A percentile compares a stretch with the other conserved stretches of the same genome.
phyloP scores from a whole-genome alignment of 2,113 vertebrate genomes.

The Ageneiosus marmoratus region DNA sequence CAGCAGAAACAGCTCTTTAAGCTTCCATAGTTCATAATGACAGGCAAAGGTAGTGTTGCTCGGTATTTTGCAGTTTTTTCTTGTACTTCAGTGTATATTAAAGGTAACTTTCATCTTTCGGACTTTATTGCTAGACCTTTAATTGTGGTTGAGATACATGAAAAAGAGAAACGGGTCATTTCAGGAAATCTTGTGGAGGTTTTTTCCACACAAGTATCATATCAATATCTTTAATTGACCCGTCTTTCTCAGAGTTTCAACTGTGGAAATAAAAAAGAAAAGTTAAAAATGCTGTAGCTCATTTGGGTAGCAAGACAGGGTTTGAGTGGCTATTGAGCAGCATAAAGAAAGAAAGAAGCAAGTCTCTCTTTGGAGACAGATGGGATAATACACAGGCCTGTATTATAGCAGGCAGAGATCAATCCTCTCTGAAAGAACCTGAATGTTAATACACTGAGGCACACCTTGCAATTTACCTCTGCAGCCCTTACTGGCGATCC shows the following conservation, averaged over 20 bases:
- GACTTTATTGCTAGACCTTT: not conserved
- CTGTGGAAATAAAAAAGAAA: not conserved
- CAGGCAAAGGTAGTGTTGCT: too few relatives aligned
- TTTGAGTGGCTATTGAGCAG: slow-evolving; percentile 40
- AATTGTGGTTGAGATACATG: not conserved
- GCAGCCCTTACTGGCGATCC: slow-evolving; percentile 52
- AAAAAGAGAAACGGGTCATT: not conserved
- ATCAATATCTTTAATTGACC: slow-evolving; percentile 15
- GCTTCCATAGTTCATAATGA: too few relatives aligned
- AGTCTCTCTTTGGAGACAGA: slow-evolving; percentile 54
- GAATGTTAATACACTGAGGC: slow-evolving; percentile 64
- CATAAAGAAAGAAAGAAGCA: slow-evolving; percentile 41
- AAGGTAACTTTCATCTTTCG: not conserved
- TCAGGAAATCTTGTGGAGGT: not conserved
- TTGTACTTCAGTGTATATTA: not conserved
- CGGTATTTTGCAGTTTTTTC: too few relatives aligned
- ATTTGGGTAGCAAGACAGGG: slow-evolving; percentile 32
- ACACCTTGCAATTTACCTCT: slow-evolving; percentile 64
- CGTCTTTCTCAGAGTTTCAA: slow-evolving; percentile 27
- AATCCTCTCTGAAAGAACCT: slow-evolving; percentile 56
- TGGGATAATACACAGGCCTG: slow-evolving; percentile 52
- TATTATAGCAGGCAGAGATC: slow-evolving; percentile 54
- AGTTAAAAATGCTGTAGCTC: slow-evolving; percentile 27
- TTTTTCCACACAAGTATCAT: not conserved
- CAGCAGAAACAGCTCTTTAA: too few relatives aligned